phyloP scores from a whole-genome alignment of 2,113 vertebrate species.

The Mormoops blainvillei region DNA sequence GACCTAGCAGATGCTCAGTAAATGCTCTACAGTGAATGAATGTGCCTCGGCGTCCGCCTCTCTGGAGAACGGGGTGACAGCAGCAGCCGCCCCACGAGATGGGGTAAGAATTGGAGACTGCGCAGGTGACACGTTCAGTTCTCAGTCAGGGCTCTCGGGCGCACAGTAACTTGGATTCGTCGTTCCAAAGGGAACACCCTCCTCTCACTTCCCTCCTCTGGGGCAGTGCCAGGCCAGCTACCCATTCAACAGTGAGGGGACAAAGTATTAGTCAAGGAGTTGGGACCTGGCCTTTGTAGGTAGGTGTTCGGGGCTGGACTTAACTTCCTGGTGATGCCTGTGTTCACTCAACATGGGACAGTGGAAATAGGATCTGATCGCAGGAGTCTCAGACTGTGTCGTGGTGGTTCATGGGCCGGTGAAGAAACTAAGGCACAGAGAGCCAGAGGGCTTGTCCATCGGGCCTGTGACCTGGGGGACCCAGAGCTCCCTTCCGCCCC shows the following conservation, averaged over 20 bases:
- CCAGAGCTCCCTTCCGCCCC: neutral
- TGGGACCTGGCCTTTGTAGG: neutral
- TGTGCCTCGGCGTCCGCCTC: neutral
- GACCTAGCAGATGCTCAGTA: neutral
- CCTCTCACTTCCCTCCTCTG: neutral
- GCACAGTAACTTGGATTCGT: neutral
- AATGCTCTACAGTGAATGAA: neutral
- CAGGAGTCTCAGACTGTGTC: neutral
- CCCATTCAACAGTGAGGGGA: neutral
- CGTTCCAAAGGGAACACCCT: neutral
- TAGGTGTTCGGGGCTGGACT: neutral
- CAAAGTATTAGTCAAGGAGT: neutral
- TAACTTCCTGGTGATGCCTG: accelerated
- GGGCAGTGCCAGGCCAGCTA: neutral
- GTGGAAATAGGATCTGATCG: neutral
- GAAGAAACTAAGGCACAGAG: neutral
- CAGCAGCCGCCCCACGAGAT: neutral
- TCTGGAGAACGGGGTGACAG: neutral
- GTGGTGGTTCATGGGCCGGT: neutral
- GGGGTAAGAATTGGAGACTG: neutral
- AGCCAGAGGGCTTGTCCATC: neutral
- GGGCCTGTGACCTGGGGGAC: neutral
- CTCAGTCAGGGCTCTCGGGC: neutral
- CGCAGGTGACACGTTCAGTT: neutral
- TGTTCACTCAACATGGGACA: accelerated